Percentiles rank a stretch among this genome's conserved stretches.
Conservation (phyloP, 2,797 vertebrate species). For the Coreius guichenoti region DNA sequence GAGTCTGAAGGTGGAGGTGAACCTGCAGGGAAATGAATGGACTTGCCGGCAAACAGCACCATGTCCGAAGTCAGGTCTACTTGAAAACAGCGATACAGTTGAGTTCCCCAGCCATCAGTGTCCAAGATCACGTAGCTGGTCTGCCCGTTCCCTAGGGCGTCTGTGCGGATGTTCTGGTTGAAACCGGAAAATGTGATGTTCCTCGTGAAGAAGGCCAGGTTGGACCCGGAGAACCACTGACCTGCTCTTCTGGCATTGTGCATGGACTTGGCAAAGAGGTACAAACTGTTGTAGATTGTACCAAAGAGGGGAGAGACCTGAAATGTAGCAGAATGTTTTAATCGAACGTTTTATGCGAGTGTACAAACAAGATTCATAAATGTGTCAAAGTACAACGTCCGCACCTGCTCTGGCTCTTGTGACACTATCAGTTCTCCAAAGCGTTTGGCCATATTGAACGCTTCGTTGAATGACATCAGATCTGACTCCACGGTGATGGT, state of each 20-base stretch:
- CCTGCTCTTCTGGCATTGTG: slow-evolving; percentile 80
- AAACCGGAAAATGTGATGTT: slow-evolving; percentile 89
- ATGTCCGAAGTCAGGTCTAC: slow-evolving; percentile 76
- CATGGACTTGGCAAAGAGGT: slow-evolving; percentile 87
- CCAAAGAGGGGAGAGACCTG: slow-evolving; percentile 94
- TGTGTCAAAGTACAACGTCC: neutral
- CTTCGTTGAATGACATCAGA: slow-evolving; percentile 85
- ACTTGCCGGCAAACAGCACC: slow-evolving; percentile 76
- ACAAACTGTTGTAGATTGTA: slow-evolving; percentile 92
- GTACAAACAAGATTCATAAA: neutral
- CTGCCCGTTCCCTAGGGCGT: slow-evolving; percentile 77
- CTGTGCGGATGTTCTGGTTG: slow-evolving; percentile 82
- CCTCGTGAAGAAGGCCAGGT: slow-evolving; percentile 81
- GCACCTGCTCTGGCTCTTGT: slow-evolving; percentile 82
- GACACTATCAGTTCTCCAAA: slow-evolving; percentile 76
- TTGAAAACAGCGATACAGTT: slow-evolving; percentile 81
- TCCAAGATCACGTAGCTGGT: slow-evolving; percentile 87
- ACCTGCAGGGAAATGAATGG: slow-evolving; percentile 85
- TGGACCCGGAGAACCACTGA: slow-evolving; percentile 75
- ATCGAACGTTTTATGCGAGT: neutral
- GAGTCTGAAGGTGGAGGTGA: slow-evolving; percentile 83
- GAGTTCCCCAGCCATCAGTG: slow-evolving; percentile 77
- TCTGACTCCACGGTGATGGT: slow-evolving; percentile 90
- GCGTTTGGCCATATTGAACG: slow-evolving; percentile 76
- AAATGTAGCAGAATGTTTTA: slow-evolving; percentile 8